Evolutionary conservation across 92 coral and sea anemone genomes (phyloP), one percentile per base, ranked within the genome.

Genomic region (Parazoanthus darwini): DNA sequence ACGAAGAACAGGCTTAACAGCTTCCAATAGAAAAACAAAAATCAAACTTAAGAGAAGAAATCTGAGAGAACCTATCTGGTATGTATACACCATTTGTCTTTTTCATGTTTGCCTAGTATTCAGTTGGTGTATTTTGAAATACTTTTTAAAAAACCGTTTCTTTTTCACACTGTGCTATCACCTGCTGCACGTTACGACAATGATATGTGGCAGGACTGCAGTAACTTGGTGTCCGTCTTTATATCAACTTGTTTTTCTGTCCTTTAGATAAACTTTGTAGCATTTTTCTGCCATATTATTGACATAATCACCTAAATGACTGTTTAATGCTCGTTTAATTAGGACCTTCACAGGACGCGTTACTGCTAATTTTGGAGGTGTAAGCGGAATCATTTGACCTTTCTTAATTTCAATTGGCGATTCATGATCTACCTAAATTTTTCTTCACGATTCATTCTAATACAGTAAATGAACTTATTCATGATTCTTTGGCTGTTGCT

Each of bases 321-420:
- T 48, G 66, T 70, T 84, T 84, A 84, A 84, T 84, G 65, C 16
- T 29, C 66, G n/a, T 42, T 84, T 71, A 44, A 84, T 84, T 84
- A 81, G 87, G 78, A 39, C 68, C 26, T 43, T 83, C 42, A 84
- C 87, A 70, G 68, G 29, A 65, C 63, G 33, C 38, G 56, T 46
- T 68, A 78, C 15, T 46, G 23, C 25, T 68, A 84, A 84, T 70
- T 83, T 48, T 13, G 11, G 11, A 10, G 11, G 11, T 48, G 51
- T 6, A 46, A 46, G 50, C 50, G 50, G 50, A 46, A 48, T 48
- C 51, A 48, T 48, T 48, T 48, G 9, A 48, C 51, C 11, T 8
- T 48, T 48, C 1, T 48, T 48, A 48, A 10, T 6, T 48, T 39
- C 42, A 39, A 39, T 39, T 8, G 51, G 51, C 11, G 51, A 6